phyloP scores from a whole-genome alignment of 2,797 vertebrate genomes.

The Philypnodon macrostomus region DNA sequence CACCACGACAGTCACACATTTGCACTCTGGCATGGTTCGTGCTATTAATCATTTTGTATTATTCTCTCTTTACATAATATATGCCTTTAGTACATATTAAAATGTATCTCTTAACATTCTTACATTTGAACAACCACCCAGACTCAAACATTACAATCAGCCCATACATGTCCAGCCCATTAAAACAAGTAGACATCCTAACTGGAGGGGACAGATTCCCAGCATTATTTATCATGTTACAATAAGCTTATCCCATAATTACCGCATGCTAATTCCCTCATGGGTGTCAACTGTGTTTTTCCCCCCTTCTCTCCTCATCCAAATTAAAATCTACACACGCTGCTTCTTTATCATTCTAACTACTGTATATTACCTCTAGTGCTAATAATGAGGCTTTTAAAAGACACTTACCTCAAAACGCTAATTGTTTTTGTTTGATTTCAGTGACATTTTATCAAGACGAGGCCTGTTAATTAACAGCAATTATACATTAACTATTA shows the following conservation, averaged over 20 bases:
- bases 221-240: conserved; percentile 78
- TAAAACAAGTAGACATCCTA: conserved; percentile 63
- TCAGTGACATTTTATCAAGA: conserved; percentile 80
- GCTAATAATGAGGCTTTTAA: conserved; percentile 76
- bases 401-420: conserved; percentile 76
- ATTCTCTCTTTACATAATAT: conserved; percentile 1
- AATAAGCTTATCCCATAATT: conserved; percentile 81
- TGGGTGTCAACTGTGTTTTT: conserved; percentile 73
- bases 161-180: conserved; percentile 41
- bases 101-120: not conserved
- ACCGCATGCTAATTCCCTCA: conserved; percentile 78
- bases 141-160: conserved; percentile 29
- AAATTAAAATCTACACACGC: conserved; percentile 80
- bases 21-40: no score
- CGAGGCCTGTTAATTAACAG: conserved; percentile 80
- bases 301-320: conserved; percentile 54
- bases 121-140: not conserved
- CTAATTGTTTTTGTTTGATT: conserved; percentile 84
- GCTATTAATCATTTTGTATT: no score
- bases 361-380: conserved; percentile 77
- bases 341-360: conserved; percentile 77
- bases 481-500: conserved; percentile 83
- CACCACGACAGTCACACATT: no score
- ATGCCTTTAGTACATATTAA: not conserved
- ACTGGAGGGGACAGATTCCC: conserved; percentile 70